phyloP scores from a whole-genome alignment of 2,797 vertebrate species.

The Danio tinwini region DNA sequence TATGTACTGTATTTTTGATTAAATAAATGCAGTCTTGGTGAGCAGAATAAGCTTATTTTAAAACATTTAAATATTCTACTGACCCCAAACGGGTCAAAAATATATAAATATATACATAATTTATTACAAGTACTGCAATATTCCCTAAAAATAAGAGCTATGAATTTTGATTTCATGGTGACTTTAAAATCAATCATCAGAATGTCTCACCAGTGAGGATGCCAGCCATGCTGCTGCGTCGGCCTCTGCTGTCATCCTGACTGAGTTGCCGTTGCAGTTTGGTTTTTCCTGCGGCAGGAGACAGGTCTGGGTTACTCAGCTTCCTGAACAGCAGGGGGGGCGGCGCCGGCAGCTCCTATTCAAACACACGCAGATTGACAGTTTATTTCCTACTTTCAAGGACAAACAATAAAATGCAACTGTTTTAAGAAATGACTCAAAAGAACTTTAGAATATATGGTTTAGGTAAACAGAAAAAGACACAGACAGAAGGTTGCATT shows the following conservation, averaged over 20 bases:
- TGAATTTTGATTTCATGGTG: too few relatives aligned
- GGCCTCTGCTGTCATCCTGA: constrained; percentile 90
- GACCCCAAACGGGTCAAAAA: too few relatives aligned
- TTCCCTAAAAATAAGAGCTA: too few relatives aligned
- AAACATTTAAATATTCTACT: too few relatives aligned
- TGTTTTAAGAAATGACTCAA: not conserved
- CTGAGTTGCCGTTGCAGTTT: constrained; percentile 94
- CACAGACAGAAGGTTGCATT: not conserved
- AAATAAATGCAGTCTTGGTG: too few relatives aligned
- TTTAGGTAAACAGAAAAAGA: not conserved
- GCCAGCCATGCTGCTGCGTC: constrained; percentile 87
- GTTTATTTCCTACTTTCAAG: constrained; percentile 8
- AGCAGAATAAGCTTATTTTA: too few relatives aligned
- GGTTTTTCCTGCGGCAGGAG: constrained; percentile 85
- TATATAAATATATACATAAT: too few relatives aligned
- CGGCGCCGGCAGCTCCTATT: constrained; percentile 83
- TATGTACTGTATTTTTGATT: too few relatives aligned
- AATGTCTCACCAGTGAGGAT: constrained; percentile 84
- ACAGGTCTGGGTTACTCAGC: constrained; percentile 95
- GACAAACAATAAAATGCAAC: not conserved
- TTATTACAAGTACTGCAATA: too few relatives aligned
- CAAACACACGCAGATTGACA: constrained; percentile 15
- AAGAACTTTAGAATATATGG: not conserved
- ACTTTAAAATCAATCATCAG: not conserved
- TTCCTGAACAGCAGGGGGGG: constrained; percentile 91